These are phyloP conservation scores for Phylloscopus collybita DNA, from an alignment of 2,797 vertebrate species.

Conservation along the genomic window DNA sequence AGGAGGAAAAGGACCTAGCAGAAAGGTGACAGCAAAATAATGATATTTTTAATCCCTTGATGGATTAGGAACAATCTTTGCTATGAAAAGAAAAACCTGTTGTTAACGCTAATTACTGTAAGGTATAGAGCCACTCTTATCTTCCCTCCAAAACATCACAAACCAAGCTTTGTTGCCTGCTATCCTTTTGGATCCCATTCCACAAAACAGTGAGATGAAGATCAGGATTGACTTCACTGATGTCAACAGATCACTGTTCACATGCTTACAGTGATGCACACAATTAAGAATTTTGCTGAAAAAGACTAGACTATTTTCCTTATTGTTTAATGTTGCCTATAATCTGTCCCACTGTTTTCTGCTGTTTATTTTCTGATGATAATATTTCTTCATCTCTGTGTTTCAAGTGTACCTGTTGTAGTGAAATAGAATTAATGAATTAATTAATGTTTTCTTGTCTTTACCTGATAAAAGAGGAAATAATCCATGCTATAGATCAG, in stretches of 20 bases:
- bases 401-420: background rate
- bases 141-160: background rate
- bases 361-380: background rate
- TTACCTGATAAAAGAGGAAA: background rate
- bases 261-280: background rate
- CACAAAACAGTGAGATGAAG: background rate
- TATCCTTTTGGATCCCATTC: background rate
- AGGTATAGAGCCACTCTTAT: background rate
- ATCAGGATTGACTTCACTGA: background rate
- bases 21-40: conserved; percentile 48
- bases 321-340: background rate
- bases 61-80: conserved; percentile 16
- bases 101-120: conserved; percentile 12
- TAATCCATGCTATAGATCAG: background rate
- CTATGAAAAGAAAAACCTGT: background rate
- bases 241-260: background rate
- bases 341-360: background rate
- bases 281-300: background rate
- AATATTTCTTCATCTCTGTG: background rate
- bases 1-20: background rate
- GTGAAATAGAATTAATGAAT: background rate
- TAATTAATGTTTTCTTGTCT: background rate
- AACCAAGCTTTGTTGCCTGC: background rate
- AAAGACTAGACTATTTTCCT: background rate
- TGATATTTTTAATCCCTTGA: conserved; percentile 1